Base-by-base conservation (phyloP, 2,888 invertebrate species). In the Amblyjoppa proteus region DNA sequence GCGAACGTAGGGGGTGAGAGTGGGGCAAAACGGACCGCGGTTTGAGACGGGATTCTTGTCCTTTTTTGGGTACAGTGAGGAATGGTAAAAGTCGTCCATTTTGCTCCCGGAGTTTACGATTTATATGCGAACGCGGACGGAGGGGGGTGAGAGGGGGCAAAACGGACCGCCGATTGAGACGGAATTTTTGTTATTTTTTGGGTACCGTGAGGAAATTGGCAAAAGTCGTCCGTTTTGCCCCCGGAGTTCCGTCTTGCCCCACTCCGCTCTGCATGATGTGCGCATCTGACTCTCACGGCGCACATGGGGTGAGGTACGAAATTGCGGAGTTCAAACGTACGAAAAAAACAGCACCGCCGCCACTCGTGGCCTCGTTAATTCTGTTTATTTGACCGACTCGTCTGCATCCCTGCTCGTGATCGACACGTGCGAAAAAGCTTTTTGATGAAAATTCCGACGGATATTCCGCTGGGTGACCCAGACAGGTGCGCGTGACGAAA, bases 301-400 rank as follows among this genome's bases (percentile, higher is more conserved):
- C 28, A 70, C 28, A 49, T 49, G 13, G 25, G 25, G 28, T n/a
- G 70, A 49, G 49, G n/a, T 49, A 9, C 31, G 49, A 69, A 49
- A 45, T 9, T 45, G 69, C 13, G 45, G 41, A 45, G 28, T n/a
- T 34, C 13, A 20, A 64, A 20, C 6, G 31, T 66, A 53, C 25
- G 64, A 66, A 53, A 53, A 68, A 73, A 73, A 77, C 76, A 68
- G 51, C 53, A 25, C 41, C 28, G 31, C 53, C 28, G 25, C 31
- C 61, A 25, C 20, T 51, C n/a, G 76, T 16, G 45, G 5, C 69
- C 68, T 75, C 61, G 85, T 81, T 81, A 81, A 69, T 81, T 75
- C 69, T 74, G 74, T 81, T 69, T 75, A 75, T 81, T 81, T 69
- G 69, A 81, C 74, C 74, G 49, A 75, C 58, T 34, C 58, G 74